Evolutionary conservation across 2,888 invertebrate species (phyloP).

Genomic region (Penaeus monodon): DNA sequence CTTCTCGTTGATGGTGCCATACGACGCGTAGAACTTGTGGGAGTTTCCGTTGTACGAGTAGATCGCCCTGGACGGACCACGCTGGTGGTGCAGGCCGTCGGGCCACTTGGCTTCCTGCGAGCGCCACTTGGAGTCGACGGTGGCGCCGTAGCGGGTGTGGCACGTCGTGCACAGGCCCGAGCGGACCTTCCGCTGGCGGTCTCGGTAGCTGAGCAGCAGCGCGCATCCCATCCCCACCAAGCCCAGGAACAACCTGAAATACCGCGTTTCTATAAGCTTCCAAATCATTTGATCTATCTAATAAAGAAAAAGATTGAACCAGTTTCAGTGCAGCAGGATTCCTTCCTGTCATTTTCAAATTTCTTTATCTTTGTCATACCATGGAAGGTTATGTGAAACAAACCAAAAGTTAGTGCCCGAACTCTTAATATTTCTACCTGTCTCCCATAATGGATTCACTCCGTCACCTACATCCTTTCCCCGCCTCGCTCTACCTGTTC

Average conservation of each 20-base stretch:
- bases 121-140: conserved; percentile 27
- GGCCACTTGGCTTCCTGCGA: conserved; percentile 22
- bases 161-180: conserved; percentile 51
- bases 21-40: conserved; percentile 47
- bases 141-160: conserved; percentile 45
- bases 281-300: too few species aligned
- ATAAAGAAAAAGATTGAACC: too few species aligned
- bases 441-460: not conserved
- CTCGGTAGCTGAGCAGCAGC: conserved; percentile 47
- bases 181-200: conserved; percentile 50
- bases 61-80: conserved; percentile 43
- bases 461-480: not conserved
- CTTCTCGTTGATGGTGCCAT: conserved; percentile 47
- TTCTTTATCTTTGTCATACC: too few species aligned
- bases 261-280: not conserved
- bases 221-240: conserved; percentile 55
- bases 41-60: conserved; percentile 52
- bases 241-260: conserved; percentile 56
- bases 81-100: conserved; percentile 8
- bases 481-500: too few species aligned
- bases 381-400: too few species aligned
- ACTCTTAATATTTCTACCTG: too few species aligned
- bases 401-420: too few species aligned
- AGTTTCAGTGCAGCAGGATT: too few species aligned
- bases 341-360: too few species aligned